These are phyloP conservation scores for Ostrea edulis DNA, from an alignment of 1,140 invertebrate species.

Conservation along the genomic window DNA sequence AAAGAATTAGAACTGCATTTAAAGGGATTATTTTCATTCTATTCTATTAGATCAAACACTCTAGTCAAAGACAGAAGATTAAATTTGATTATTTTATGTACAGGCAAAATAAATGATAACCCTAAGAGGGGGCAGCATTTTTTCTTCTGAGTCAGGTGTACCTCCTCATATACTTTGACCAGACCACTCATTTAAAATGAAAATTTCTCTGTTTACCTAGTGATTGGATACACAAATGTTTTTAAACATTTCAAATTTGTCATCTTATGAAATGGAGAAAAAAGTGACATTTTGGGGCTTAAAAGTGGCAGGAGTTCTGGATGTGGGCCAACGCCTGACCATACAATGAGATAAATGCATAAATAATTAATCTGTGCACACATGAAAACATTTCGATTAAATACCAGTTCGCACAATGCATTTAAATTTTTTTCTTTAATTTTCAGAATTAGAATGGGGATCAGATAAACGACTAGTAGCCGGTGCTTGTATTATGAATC, in stretches of 20 bases:
- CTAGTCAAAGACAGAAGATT: slow-evolving; percentile 1
- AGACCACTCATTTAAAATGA: neutral
- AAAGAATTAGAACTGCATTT: neutral
- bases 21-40: neutral
- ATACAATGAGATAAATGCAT: neutral
- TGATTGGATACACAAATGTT: neutral
- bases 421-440: neutral
- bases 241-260: slow-evolving; percentile 18
- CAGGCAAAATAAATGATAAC: slow-evolving; percentile 12
- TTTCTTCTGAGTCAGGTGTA: neutral
- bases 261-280: slow-evolving; percentile 19
- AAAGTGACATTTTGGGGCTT: slow-evolving; percentile 13
- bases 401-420: neutral
- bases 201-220: slow-evolving; percentile 3
- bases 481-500: neutral
- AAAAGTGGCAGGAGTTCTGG: neutral
- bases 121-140: neutral
- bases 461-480: neutral
- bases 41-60: slow-evolving; percentile 27
- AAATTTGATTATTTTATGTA: neutral
- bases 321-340: slow-evolving; percentile 16
- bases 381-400: neutral
- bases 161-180: neutral
- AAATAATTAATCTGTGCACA: slow-evolving; percentile 9
- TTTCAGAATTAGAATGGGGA: slow-evolving; percentile 15